phyloP scores from a whole-genome alignment of 2,888 invertebrate genomes.

The Chydorus sphaericus region DNA sequence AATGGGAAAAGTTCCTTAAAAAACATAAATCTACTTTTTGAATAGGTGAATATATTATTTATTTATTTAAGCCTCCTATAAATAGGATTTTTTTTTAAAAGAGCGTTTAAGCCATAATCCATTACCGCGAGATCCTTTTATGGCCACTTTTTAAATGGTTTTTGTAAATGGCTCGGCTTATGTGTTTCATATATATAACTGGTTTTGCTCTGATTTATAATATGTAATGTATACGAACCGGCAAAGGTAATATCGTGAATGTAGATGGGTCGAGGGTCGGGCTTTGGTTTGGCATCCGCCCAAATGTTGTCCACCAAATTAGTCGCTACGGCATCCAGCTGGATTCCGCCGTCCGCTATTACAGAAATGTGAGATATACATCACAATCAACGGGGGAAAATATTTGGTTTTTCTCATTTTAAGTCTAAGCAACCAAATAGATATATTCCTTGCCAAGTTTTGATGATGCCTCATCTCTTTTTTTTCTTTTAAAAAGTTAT shows the following conservation, averaged over 20 bases:
- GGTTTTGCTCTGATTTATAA: no score
- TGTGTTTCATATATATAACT: no score
- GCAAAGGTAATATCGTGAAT: conserved; percentile 44
- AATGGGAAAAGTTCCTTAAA: no score
- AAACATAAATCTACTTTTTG: background rate
- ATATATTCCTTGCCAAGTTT: background rate
- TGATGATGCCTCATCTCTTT: background rate
- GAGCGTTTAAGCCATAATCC: no score
- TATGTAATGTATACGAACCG: no score
- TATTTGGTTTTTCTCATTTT: background rate
- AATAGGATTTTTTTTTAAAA: no score
- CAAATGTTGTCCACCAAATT: conserved; percentile 68
- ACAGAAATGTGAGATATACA: no score
- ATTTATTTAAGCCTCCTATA: no score
- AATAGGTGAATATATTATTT: background rate
- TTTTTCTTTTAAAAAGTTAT: background rate
- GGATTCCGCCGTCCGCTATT: conserved; percentile 27
- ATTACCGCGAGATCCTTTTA: no score
- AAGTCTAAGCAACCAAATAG: background rate
- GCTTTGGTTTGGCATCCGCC: conserved; percentile 31
- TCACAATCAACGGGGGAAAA: no score
- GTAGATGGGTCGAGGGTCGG: conserved; percentile 41
- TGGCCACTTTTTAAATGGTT: no score
- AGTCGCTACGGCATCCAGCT: conserved; percentile 19
- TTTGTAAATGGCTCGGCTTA: no score